Evolutionary conservation across 2,113 vertebrate genomes (phyloP), one percentile per base, ranked within the genome.

Genomic region (Mellivora capensis): DNA sequence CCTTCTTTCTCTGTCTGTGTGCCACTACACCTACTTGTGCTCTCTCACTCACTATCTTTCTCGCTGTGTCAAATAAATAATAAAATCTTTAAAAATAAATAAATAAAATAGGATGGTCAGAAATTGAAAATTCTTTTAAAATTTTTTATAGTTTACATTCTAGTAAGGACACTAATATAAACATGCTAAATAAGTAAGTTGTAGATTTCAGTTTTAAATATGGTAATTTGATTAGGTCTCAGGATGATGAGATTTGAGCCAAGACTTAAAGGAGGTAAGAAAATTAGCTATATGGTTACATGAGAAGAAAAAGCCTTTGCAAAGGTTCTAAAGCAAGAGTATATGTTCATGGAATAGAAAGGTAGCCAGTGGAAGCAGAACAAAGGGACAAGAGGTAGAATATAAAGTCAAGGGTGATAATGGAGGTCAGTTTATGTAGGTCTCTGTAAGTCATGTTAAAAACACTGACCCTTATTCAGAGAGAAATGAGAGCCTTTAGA

Each of bases 111-210:
- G 4, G 12, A 49, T 49, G 34, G 39, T 72, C 34, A 95, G 72
- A 87, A 72, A 44, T 81, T 27, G 42, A 74, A 29, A 54, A 39
- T 92, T 52, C 54, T 87, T 81, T 79, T 25, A 47, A 85, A 59
- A 69, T 85, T 27, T 79, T 91, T 3, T 62, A 17, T 74, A 52
- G 21, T 72, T 95, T 64, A 81, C 17, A 81, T 44, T 62, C 62
- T 95, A 95, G 52, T 81, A 61, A 92, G 39, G 47, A 79, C 18
- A 69, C 25, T 91, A 59, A 57, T 89, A 92, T 37, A 94, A 81
- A 18, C n/a, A 64, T 94, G 77, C 20, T 91, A 71, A 80, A 61
- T 82, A 91, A 54, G 29, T 81, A 72, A 72, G 87, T 37, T 79
- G 9, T n/a, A 54, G 14, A 57, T 59, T 90, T 67, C 62, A 84